A percentile compares a stretch with the other conserved stretches of the same genome.
These are phyloP conservation scores for Leptoteleia sp. DNA, from an alignment of 1,140 invertebrate species.

Conservation along the genomic window DNA sequence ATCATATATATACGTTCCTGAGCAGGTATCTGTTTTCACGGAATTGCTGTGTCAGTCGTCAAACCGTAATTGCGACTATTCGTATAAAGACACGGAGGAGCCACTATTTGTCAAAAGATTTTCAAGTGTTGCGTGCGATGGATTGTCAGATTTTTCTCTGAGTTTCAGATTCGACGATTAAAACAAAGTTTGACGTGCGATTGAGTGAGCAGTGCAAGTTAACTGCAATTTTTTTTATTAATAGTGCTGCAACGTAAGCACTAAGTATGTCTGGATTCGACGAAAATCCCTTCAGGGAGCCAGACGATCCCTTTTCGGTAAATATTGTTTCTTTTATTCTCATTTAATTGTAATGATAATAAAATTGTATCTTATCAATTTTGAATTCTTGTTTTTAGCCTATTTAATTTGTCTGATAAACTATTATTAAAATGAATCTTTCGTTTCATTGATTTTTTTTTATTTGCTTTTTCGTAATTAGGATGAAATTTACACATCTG, in stretches of 20 bases:
- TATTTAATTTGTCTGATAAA: no score
- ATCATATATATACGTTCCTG: conserved; percentile 19
- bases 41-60: conserved; percentile 43
- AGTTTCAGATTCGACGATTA: conserved; percentile 1
- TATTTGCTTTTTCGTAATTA: no score
- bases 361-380: no score
- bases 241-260: conserved; percentile 17
- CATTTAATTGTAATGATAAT: no score
- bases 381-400: no score
- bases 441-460: no score
- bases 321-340: conserved; percentile 13
- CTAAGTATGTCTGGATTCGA: conserved; percentile 44
- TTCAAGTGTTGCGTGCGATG: conserved; percentile 30
- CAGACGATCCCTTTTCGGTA: conserved; percentile 47
- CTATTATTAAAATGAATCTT: no score
- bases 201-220: neutral
- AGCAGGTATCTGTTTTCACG: conserved; percentile 18
- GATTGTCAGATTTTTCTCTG: conserved; percentile 27
- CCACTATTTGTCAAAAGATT: conserved; percentile 41
- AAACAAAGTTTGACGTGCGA: conserved; percentile 1
- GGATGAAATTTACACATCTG: no score
- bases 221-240: neutral
- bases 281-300: conserved; percentile 45
- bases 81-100: conserved; percentile 28
- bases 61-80: conserved; percentile 16